Conservation (phyloP, 2,888 invertebrate genomes). For the Elaeidobius kamerunicus region DNA sequence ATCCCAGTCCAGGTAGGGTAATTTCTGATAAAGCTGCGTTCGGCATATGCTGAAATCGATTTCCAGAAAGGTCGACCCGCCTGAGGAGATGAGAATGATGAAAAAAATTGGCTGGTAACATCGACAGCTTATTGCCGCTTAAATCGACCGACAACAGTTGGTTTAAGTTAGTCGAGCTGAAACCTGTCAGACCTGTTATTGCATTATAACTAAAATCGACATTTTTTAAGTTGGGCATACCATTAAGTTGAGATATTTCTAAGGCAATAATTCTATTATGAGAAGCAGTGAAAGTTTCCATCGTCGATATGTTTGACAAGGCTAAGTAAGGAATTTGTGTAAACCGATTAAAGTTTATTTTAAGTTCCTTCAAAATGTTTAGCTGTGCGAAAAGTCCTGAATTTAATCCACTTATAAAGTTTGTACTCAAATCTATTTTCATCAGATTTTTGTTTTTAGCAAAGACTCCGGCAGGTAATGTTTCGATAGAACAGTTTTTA, state of each 20-base stretch:
- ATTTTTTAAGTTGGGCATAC: constrained; percentile 69
- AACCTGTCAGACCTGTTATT: constrained; percentile 72
- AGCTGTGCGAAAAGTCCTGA: constrained; percentile 71
- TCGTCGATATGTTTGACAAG: constrained; percentile 68
- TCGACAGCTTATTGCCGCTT: constrained; percentile 70
- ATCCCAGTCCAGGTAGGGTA: constrained; percentile 67
- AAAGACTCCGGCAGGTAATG: constrained; percentile 69
- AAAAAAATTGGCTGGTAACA: constrained; percentile 79
- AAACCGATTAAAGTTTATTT: constrained; percentile 70
- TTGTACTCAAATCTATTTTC: constrained; percentile 69
- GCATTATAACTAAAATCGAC: constrained; percentile 72
- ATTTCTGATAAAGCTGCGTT: constrained; percentile 71
- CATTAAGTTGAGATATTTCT: constrained; percentile 74
- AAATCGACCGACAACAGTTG: constrained; percentile 72
- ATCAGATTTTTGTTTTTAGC: constrained; percentile 74
- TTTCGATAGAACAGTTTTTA: constrained; percentile 65
- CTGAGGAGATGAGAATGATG: constrained; percentile 68
- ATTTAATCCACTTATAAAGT: constrained; percentile 64
- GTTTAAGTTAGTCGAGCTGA: constrained; percentile 71
- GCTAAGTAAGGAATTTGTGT: constrained; percentile 77
- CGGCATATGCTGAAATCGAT: constrained; percentile 78
- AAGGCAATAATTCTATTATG: constrained; percentile 66
- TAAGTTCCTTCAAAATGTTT: constrained; percentile 73
- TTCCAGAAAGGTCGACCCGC: constrained; percentile 73
- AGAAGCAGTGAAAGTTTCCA: constrained; percentile 70